Evolutionary conservation across 2,113 vertebrate species (phyloP), one percentile per base, ranked within the genome.

Genomic region (Phainopepla nitens): DNA sequence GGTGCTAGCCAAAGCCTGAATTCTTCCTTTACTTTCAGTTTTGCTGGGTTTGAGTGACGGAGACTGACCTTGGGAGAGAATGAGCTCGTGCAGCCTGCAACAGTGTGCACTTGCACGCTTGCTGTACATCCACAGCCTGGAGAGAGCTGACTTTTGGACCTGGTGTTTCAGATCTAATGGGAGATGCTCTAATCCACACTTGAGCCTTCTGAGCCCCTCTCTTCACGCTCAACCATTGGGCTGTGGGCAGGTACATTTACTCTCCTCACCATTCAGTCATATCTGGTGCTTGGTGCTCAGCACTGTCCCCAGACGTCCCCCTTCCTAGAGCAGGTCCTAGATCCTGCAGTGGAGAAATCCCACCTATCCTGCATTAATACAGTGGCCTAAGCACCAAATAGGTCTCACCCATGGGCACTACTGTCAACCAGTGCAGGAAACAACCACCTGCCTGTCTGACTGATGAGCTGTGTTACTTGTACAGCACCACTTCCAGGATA

Each of bases 401-500:
- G 29, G 4, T 60, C 64, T 70, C 13, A 6, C 20, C 35, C 53
- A 9, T 0, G 0, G n/a, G 51, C 64, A 44, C 21, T 22, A 7
- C 6, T 12, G 39, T 35, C 7, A 51, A 3, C 4, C 29, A 39
- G 2, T 16, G 35, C 53, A 87, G 41, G 47, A 42, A 62, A 25
- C 25, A 68, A 28, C 1, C 1, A 10, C 18, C 8, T 72, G 49
- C 35, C 17, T 0, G 0, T 25, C 29, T 64, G 42, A 45, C 22
- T 64, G 3, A 5, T 3, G 14, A 9, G 57, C 24, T 7, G 15
- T 15, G 21, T 11, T 7, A 35, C 64, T n/a, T 13, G 61, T 10
- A 28, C 39, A 44, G 64, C 42, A 82, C 8, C 29, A 15, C 53
- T 27, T 1, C 0, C 0, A 28, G 13, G 17, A 44, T 41, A 64